phyloP scores from a whole-genome alignment of 2,797 vertebrate genomes.

The Odontamblyopus rebecca region DNA sequence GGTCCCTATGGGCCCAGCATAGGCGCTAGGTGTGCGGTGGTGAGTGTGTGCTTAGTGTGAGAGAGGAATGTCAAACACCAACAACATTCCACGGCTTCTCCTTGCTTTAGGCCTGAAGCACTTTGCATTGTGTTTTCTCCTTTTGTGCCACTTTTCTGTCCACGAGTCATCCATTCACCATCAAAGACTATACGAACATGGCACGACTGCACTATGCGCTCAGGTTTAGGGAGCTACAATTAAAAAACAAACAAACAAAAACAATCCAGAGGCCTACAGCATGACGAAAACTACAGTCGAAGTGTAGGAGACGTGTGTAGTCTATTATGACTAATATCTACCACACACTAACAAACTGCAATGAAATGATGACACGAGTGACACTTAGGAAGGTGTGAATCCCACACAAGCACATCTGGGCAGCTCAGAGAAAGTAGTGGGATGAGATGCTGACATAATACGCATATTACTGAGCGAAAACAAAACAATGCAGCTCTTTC shows the following conservation, averaged over 20 bases:
- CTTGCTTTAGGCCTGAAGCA: slow-evolving; percentile 74
- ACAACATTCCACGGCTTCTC: slow-evolving; percentile 81
- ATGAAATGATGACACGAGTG: background rate
- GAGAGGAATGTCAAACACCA: slow-evolving; percentile 81
- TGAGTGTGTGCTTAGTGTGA: slow-evolving; percentile 5
- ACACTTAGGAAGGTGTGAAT: background rate
- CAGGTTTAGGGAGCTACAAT: too few relatives aligned
- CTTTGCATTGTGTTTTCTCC: slow-evolving; percentile 70
- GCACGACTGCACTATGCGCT: background rate
- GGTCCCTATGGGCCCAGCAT: slow-evolving; percentile 7
- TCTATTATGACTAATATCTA: background rate
- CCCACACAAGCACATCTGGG: background rate
- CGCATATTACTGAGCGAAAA: too few relatives aligned
- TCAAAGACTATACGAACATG: slow-evolving; percentile 30
- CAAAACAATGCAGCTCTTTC: background rate
- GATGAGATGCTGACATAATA: background rate
- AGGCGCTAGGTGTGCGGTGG: slow-evolving; percentile 20
- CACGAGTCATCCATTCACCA: slow-evolving; percentile 53
- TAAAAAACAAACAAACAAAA: too few relatives aligned
- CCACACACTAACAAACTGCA: background rate
- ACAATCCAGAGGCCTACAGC: background rate
- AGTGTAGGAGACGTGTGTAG: background rate
- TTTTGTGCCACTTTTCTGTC: slow-evolving; percentile 65
- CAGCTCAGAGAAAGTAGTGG: background rate
- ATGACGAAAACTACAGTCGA: background rate